phyloP scores from a whole-genome alignment of 2,797 vertebrate genomes.

The Pampus argenteus region DNA sequence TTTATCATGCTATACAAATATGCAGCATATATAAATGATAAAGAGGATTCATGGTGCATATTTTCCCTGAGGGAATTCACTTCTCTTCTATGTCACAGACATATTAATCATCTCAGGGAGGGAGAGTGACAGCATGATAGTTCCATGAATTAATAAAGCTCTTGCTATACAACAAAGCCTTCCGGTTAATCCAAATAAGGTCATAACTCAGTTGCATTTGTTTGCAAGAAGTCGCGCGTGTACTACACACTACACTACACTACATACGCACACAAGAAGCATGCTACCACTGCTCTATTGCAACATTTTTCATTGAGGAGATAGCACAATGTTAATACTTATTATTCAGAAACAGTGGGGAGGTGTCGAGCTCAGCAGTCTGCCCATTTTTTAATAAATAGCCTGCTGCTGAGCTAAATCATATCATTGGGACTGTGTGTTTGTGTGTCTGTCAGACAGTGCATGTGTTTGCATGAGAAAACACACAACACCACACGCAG shows the following conservation, averaged over 20 bases:
- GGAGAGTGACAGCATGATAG: conserved; percentile 71
- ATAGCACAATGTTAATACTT: conserved; percentile 70
- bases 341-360: conserved; percentile 78
- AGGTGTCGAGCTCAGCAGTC: conserved; percentile 77
- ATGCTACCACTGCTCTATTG: conserved; percentile 29
- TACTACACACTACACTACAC: conserved; percentile 14
- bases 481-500: neutral
- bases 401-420: conserved; percentile 68
- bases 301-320: conserved; percentile 52
- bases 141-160: conserved; percentile 81
- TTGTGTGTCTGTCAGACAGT: conserved; percentile 31
- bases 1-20: conserved; percentile 66
- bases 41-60: conserved; percentile 56
- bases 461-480: conserved; percentile 33
- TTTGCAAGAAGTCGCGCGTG: conserved; percentile 49
- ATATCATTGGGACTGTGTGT: conserved; percentile 55
- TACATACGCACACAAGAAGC: conserved; percentile 18
- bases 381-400: conserved; percentile 76
- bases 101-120: conserved; percentile 74
- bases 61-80: conserved; percentile 59
- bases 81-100: conserved; percentile 63
- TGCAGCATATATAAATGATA: conserved; percentile 69
- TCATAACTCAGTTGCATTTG: conserved; percentile 74
- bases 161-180: conserved; percentile 73
- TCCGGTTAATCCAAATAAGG: conserved; percentile 76